Base-by-base conservation (phyloP, 2,113 vertebrate species). In the Thalassoma bifasciatum region DNA sequence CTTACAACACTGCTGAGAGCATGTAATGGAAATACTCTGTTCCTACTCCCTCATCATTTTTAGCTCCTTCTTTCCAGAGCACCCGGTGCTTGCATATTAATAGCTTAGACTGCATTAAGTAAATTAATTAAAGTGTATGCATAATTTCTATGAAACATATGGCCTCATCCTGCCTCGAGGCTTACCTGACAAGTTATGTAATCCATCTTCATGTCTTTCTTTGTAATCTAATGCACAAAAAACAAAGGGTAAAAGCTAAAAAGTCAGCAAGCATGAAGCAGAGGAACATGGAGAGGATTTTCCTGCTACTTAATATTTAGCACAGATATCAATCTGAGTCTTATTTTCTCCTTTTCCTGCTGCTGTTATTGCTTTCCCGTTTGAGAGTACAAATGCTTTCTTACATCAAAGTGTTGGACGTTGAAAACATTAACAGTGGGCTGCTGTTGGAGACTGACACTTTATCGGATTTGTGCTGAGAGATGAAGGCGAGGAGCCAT, bases 381-480 rank as follows among this genome's bases (percentile, higher is more conserved):
- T 68, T 86, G 54, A 17, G 38, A 57, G 49, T 14, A 23, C 53
- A 62, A 12, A 69, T 49, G 44, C n/a, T 12, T 59, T 67, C 59
- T 30, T 42, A 37, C 44, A 17, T 19, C 17, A 46, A 58, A 62
- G 30, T 57, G 24, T 84, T 68, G 49, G 30, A 21, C 56, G 14
- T 61, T 40, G 9, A 74, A 72, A 58, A 72, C 63, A 7, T 46
- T 54, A 47, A 21, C 49, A 42, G n/a, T 8, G n/a, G 36, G 58
- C 59, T 10, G 64, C 24, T 37, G 40, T 56, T 6, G 37, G 12
- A 42, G 12, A 14, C 34, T 10, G 76, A 58, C 46, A 8, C 66
- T 78, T 79, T 76, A 80, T 82, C 79, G 63, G 37, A 79, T 82
- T 80, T 61, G 24, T 34, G 12, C 36, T 72, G 66, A 86, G 38